phyloP scores from a whole-genome alignment of 2,888 invertebrate species.

The Athrips mouffetella region DNA sequence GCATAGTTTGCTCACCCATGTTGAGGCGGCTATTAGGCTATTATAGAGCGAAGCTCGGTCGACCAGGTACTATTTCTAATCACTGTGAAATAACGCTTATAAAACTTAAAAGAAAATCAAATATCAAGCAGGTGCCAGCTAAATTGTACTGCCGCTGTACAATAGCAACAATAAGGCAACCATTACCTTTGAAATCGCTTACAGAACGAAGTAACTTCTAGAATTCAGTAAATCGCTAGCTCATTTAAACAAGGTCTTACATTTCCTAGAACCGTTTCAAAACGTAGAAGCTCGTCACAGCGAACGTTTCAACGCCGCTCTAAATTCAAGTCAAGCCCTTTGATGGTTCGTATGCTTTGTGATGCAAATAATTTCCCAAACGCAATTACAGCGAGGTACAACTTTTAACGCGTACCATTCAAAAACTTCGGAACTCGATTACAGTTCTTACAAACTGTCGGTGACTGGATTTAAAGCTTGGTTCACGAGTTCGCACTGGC shows the following conservation, averaged over 20 bases:
- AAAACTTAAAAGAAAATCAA: not conserved
- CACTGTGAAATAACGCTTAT: too few relatives aligned
- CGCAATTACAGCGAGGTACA: constrained; percentile 7
- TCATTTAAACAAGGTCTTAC: too few relatives aligned
- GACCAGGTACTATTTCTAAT: too few relatives aligned
- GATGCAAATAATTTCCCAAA: constrained; percentile 12
- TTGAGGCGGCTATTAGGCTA: too few relatives aligned
- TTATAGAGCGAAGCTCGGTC: too few relatives aligned
- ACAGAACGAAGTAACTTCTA: not conserved
- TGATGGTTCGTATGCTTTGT: constrained; percentile 12
- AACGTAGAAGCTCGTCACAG: not conserved
- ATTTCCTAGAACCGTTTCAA: too few relatives aligned
- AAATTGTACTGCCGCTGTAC: too few relatives aligned
- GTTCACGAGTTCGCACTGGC: too few relatives aligned
- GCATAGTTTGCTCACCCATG: too few relatives aligned
- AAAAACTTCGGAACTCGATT: constrained; percentile 13
- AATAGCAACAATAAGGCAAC: not conserved
- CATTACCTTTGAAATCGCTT: not conserved
- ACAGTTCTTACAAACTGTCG: constrained; percentile 13
- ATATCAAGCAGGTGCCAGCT: not conserved
- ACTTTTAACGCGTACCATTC: constrained; percentile 15
- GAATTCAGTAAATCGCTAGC: too few relatives aligned
- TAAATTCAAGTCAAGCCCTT: constrained; percentile 8
- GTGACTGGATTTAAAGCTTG: constrained; percentile 4
- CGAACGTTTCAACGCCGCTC: not conserved